These are phyloP conservation scores for Zaprionus tsacasi DNA, from an alignment of 1,140 invertebrate species.

Conservation along the genomic window DNA sequence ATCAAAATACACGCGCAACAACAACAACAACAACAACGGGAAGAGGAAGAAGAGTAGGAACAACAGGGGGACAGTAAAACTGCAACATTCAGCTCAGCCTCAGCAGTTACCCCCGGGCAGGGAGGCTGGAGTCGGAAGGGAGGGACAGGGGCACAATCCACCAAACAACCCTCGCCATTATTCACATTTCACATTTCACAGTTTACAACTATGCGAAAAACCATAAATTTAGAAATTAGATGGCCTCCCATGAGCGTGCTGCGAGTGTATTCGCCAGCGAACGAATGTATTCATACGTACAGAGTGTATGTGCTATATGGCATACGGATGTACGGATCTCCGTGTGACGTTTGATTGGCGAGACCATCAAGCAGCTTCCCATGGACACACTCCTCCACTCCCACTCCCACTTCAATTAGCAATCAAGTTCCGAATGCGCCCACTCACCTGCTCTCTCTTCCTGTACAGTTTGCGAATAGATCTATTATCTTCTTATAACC, in stretches of 20 bases:
- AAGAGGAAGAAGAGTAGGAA: not conserved
- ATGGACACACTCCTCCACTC: not conserved
- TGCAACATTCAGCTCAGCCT: conserved; percentile 82
- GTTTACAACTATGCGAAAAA: conserved; percentile 83
- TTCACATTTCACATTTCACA: conserved; percentile 79
- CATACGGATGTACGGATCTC: not conserved
- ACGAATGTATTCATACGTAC: not conserved
- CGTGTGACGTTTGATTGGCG: not conserved
- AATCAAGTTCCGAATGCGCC: conserved; percentile 20
- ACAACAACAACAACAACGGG: conserved; percentile 2
- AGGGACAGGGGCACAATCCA: conserved; percentile 18
- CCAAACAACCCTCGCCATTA: conserved; percentile 52
- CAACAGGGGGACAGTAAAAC: conserved; percentile 61
- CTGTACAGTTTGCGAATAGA: not conserved
- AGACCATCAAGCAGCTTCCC: not conserved
- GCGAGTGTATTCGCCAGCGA: not conserved
- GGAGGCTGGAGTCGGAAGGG: not conserved
- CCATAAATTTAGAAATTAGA: conserved; percentile 82
- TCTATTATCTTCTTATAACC: too few relatives aligned
- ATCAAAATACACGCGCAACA: conserved; percentile 70
- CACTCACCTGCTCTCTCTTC: not conserved
- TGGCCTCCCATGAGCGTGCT: conserved; percentile 34
- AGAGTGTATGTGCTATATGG: not conserved
- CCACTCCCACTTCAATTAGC: conserved; percentile 25
- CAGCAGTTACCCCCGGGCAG: conserved; percentile 30